A percentile compares a stretch with the other conserved stretches of the same genome.
phyloP scores from a whole-genome alignment of 2,113 vertebrate species.

The Poeciliopsis occidentalis region DNA sequence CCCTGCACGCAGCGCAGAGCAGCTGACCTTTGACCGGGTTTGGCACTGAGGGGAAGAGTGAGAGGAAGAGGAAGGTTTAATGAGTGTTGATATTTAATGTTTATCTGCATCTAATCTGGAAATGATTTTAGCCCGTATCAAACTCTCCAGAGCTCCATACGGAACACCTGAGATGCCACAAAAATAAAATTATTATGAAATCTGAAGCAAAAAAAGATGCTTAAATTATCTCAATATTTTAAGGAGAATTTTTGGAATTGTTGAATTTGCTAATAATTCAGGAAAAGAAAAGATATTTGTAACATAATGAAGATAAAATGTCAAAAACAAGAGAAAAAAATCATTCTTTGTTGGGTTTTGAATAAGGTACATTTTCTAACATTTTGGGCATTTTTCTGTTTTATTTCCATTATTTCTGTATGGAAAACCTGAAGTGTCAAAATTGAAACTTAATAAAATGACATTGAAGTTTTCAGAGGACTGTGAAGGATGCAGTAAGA shows the following conservation, averaged over 20 bases:
- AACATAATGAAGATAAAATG: neutral
- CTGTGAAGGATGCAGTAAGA: constrained; percentile 34
- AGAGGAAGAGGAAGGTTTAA: constrained; percentile 19
- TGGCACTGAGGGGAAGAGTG: constrained; percentile 37
- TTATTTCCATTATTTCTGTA: neutral
- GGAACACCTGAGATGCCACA: constrained; percentile 5
- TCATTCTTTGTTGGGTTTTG: too few relatives aligned
- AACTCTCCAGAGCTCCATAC: neutral
- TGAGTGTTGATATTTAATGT: constrained; percentile 12
- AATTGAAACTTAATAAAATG: neutral
- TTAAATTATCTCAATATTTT: too few relatives aligned
- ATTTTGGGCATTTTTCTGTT: neutral
- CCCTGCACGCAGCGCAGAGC: neutral
- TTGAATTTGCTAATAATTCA: neutral
- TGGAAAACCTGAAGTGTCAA: too few relatives aligned
- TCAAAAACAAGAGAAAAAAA: too few relatives aligned
- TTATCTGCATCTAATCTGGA: neutral
- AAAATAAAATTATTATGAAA: neutral
- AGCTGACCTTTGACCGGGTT: constrained; percentile 41
- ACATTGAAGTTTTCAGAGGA: neutral
- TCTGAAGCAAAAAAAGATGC: neutral
- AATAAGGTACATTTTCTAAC: too few relatives aligned
- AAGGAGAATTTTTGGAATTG: too few relatives aligned
- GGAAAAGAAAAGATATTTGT: neutral
- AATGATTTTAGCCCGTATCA: neutral